Conservation (phyloP, 1,140 invertebrate genomes). For the Augochlora pura region DNA sequence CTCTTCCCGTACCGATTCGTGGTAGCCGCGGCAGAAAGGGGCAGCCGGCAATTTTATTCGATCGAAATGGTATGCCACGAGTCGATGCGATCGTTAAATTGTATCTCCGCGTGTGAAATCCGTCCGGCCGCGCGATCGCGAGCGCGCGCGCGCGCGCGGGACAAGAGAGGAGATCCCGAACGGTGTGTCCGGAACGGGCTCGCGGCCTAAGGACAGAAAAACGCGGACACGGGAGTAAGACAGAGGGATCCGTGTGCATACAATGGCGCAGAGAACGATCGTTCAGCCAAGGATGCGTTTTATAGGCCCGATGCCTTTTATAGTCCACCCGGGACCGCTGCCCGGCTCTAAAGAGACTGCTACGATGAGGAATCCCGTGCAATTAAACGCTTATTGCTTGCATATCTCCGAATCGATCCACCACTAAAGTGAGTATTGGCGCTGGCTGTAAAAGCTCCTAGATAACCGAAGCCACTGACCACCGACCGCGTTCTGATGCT, state of each 20-base stretch:
- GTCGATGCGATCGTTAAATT: constrained; percentile 48
- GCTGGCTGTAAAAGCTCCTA: constrained; percentile 76
- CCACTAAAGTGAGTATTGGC: constrained; percentile 78
- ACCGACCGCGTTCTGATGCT: constrained; percentile 57
- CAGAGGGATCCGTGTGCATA: constrained; percentile 57
- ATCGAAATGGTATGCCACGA: constrained; percentile 18
- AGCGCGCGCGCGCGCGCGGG: too few relatives aligned
- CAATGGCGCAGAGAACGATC: constrained; percentile 70
- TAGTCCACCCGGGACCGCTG: constrained; percentile 72
- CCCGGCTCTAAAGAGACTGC: constrained; percentile 74
- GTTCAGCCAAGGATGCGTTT: constrained; percentile 78
- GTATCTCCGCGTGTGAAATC: constrained; percentile 49
- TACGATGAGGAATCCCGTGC: constrained; percentile 79
- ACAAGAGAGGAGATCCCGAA: too few relatives aligned
- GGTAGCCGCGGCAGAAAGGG: background rate
- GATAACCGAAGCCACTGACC: constrained; percentile 67
- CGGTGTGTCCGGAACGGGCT: background rate
- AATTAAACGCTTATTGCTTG: constrained; percentile 81
- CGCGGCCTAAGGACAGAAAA: constrained; percentile 1
- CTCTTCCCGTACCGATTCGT: background rate
- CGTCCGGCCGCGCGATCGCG: too few relatives aligned
- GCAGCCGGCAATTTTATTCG: constrained; percentile 29
- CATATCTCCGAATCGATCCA: constrained; percentile 80
- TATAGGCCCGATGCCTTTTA: constrained; percentile 80
- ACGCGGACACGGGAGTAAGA: constrained; percentile 14